Base-by-base conservation (phyloP, 2,888 invertebrate species). In the Euproctis similis region DNA sequence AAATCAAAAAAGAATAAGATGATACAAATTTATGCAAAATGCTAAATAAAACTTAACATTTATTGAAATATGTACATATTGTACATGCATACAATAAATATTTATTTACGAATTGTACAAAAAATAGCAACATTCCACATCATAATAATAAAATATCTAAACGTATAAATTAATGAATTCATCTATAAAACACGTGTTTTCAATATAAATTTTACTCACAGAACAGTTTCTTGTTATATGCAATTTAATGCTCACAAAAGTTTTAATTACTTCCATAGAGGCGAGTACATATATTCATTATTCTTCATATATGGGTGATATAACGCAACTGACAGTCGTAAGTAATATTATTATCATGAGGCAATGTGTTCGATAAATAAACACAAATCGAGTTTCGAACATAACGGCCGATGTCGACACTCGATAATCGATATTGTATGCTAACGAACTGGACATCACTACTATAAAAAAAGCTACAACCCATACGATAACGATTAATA, bases 391-490 rank as follows among this genome's bases (percentile, higher is more conserved):
- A 37, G 39, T 39, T 36, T 28, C 21, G 22, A 21, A 36, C 31
- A 35, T 41, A 42, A 35, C 29, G 24, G 32, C 10, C 26, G 19
- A 27, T 42, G 42, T 43, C 37, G 31, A 48, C 41, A 44, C 47
- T 47, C 42, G 31, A 48, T 57, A 48, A 49, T 53, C 55, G 52
- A 53, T 31, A 46, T 52, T 46, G 30, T 45, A 54, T 58, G 49
- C 39, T 47, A 58, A 58, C 47, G n/a, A 5, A 34, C 24, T 23
- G 11, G 22, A 35, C 46, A 46, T 28, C 38, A 33, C 36, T 34
- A 47, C 28, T 9, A 11, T 19, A 38, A 40, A 39, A 45, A 36
- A 36, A 19, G 25, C 32, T 28, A 28, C n/a, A n/a, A n/a, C 11
- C 18, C 24, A 26, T 30, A 28, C 38, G 23, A 34, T 42, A 41